phyloP scores from a whole-genome alignment of 2,113 vertebrate species.

The Pyrgilauda ruficollis region DNA sequence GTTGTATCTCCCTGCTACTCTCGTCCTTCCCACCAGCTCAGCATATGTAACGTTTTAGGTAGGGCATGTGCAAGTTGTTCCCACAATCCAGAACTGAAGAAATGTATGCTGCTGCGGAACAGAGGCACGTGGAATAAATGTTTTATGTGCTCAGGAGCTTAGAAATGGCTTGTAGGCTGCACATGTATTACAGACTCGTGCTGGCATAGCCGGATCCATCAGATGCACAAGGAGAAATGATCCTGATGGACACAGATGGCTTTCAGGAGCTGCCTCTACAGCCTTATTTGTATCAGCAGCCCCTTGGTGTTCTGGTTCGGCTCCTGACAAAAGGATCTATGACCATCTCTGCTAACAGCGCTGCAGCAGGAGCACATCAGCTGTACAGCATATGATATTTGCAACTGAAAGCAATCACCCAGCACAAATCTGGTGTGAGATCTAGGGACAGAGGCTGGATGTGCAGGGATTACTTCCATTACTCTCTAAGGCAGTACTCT shows the following conservation, averaged over 20 bases:
- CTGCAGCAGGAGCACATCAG: conserved; percentile 12
- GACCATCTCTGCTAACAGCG: not conserved
- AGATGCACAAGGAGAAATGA: not conserved
- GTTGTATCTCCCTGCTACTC: not conserved
- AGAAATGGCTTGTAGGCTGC: not conserved
- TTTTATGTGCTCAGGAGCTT: not conserved
- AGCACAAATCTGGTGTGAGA: not conserved
- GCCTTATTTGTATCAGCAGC: not conserved
- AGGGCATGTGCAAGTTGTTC: conserved; percentile 7
- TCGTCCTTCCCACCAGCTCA: not conserved
- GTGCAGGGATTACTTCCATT: not conserved
- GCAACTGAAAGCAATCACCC: not conserved
- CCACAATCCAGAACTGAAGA: not conserved
- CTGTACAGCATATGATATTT: not conserved
- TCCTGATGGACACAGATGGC: not conserved
- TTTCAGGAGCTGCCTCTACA: not conserved
- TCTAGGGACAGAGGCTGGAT: not conserved
- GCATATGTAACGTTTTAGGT: conserved; percentile 6
- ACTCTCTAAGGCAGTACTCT: not conserved
- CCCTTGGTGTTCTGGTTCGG: not conserved
- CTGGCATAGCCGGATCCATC: not conserved
- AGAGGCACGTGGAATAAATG: not conserved
- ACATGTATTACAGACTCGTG: not conserved
- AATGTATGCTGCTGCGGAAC: not conserved
- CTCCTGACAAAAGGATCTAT: not conserved